Evolutionary conservation across 2,888 invertebrate species (phyloP).

Genomic region (Nomada ruficornis): DNA sequence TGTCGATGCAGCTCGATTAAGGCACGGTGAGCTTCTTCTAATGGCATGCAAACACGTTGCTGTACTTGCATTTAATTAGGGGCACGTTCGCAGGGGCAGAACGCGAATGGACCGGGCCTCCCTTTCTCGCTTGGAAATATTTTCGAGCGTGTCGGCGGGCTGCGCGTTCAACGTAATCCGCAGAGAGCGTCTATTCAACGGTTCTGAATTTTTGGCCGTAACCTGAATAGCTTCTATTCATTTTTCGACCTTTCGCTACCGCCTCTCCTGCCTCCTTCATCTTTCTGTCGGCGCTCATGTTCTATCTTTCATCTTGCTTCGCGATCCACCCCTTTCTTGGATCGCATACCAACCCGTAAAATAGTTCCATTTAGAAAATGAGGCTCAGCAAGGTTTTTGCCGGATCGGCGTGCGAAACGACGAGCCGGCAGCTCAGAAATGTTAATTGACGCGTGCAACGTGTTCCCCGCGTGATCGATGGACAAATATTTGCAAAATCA

Average conservation of each 20-base stretch:
- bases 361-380: conserved; percentile 80
- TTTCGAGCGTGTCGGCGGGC: background rate
- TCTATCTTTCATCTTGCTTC: background rate
- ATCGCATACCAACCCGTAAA: conserved; percentile 43
- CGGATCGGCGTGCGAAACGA: conserved; percentile 31
- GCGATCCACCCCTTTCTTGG: background rate
- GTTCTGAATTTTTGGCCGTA: conserved; percentile 39
- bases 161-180: conserved; percentile 34
- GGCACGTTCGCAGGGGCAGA: background rate
- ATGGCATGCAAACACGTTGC: conserved; percentile 27
- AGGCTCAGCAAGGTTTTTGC: conserved; percentile 61
- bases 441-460: conserved; percentile 64
- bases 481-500: conserved; percentile 70
- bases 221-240: conserved; percentile 44
- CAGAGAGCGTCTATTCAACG: conserved; percentile 32
- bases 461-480: conserved; percentile 60
- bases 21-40: conserved; percentile 25
- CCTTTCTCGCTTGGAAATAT: conserved; percentile 18
- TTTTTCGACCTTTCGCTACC: conserved; percentile 28
- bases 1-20: conserved; percentile 28
- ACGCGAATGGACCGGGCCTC: background rate
- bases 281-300: background rate
- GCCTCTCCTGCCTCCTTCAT: background rate
- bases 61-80: conserved; percentile 28
- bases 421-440: conserved; percentile 47